Conservation (phyloP, 2,113 vertebrate species). For the Petrocephalus microphthalmus region DNA sequence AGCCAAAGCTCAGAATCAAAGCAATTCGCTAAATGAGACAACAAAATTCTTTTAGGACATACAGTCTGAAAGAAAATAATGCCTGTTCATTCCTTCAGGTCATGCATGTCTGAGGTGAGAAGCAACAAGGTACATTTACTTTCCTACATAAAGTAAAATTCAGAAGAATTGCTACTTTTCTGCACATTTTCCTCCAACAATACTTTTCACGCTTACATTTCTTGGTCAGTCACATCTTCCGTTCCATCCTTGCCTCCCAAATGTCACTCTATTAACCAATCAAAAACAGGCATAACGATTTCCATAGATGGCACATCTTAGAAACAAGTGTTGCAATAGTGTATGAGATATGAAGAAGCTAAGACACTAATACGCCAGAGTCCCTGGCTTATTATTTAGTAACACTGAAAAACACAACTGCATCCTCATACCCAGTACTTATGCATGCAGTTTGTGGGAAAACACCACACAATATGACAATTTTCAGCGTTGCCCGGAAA, state of each 20-base stretch:
- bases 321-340: not conserved
- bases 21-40: not conserved
- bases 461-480: not conserved
- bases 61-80: not conserved
- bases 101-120: too few relatives aligned
- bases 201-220: not conserved
- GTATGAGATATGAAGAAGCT: not conserved
- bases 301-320: not conserved
- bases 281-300: not conserved
- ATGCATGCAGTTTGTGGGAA: not conserved
- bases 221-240: not conserved
- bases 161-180: not conserved
- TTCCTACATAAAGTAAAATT: not conserved
- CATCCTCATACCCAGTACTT: too few relatives aligned
- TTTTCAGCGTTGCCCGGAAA: not conserved
- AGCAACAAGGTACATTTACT: not conserved
- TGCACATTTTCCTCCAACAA: not conserved
- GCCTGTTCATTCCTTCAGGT: not conserved
- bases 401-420: not conserved
- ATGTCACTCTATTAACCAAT: not conserved
- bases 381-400: not conserved
- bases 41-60: not conserved
- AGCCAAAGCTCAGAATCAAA: conserved; percentile 1
- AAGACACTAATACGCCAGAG: not conserved
- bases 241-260: not conserved